Conservation (phyloP, 2,113 vertebrate genomes). For the Anoplopoma fimbria region DNA sequence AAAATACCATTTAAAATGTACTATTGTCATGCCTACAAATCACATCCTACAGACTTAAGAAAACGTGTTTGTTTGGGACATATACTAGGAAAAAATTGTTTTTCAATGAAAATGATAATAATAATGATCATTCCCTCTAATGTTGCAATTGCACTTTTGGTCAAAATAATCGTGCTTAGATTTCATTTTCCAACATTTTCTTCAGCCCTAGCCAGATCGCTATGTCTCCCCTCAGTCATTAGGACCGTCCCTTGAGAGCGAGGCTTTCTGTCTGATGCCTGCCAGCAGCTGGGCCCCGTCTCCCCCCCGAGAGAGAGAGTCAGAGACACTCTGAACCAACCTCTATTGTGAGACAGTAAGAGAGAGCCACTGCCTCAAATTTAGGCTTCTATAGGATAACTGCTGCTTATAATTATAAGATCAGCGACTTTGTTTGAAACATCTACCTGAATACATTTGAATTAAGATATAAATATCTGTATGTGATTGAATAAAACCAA, state of each 20-base stretch:
- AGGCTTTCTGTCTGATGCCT: constrained; percentile 54
- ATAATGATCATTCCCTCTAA: neutral
- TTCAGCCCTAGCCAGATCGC: neutral
- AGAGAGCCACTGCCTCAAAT: neutral
- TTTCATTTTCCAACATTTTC: neutral
- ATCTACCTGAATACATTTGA: neutral
- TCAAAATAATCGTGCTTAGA: neutral
- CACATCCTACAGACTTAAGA: neutral
- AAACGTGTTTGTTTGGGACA: neutral
- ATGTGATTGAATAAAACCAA: neutral
- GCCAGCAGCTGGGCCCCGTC: constrained; percentile 72
- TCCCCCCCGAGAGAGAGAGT: constrained; percentile 19
- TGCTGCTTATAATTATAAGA: neutral
- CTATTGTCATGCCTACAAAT: neutral
- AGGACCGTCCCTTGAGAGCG: constrained; percentile 64
- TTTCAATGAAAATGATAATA: neutral
- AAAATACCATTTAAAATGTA: neutral
- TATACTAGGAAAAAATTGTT: neutral
- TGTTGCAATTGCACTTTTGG: neutral
- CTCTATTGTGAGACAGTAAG: neutral
- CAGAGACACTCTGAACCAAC: constrained; percentile 17
- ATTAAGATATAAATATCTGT: neutral
- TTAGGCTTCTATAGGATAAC: neutral
- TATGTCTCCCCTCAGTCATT: constrained; percentile 64
- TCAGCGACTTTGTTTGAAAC: neutral